Conservation (phyloP, 2,797 vertebrate species). For the Xyrichtys novacula region DNA sequence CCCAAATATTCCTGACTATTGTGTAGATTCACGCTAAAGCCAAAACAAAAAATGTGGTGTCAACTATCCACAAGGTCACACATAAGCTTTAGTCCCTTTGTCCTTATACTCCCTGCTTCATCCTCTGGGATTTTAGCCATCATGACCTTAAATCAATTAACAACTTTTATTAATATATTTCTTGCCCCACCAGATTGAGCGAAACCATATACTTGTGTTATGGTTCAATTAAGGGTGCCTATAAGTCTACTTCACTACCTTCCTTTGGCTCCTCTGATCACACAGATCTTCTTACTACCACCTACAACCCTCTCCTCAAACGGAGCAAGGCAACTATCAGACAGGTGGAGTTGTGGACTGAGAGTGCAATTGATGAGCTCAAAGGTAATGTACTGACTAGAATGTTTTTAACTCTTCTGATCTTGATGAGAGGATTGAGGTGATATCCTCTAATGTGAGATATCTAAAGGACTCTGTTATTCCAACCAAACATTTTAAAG, state of each 20-base stretch:
- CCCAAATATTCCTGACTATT: background rate
- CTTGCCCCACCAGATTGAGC: background rate
- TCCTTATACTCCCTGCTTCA: background rate
- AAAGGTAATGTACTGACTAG: background rate
- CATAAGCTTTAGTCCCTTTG: no score
- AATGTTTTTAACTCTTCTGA: background rate
- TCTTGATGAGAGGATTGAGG: conserved; percentile 7
- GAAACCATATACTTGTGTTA: background rate
- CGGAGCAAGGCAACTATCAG: no score
- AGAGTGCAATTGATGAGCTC: no score
- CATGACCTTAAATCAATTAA: background rate
- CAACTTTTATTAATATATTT: background rate
- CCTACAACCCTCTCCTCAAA: background rate
- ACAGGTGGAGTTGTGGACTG: no score
- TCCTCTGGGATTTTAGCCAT: background rate
- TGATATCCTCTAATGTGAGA: conserved; percentile 4
- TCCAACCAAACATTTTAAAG: conserved; percentile 1
- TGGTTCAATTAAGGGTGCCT: no score
- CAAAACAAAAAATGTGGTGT: background rate
- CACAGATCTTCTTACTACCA: background rate
- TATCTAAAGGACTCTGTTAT: background rate
- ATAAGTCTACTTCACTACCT: background rate
- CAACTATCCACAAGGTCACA: background rate
- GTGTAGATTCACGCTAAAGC: background rate
- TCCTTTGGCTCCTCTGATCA: background rate